Evolutionary conservation across 1,140 invertebrate species (phyloP), one percentile per base, ranked within the genome.

Genomic region (Epicauta chinensis): DNA sequence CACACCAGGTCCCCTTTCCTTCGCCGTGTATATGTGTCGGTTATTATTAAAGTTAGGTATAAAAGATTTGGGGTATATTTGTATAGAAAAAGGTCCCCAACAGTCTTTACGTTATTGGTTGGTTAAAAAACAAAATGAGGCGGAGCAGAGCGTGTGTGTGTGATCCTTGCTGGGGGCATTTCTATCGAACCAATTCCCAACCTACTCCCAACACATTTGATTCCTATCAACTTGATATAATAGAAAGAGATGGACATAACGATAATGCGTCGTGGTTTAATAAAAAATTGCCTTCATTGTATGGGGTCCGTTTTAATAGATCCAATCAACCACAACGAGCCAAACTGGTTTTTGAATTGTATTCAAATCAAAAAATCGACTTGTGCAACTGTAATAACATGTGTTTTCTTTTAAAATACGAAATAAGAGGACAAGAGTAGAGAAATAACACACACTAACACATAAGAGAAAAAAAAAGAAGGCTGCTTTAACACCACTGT

Each of bases 281-380:
- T 39, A 57, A 34, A 51, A 55, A 51, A 50, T 56, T 53, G 53
- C 43, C 43, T 55, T 62, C 62, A 62, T 61, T 64, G 62, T 64
- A 64, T 64, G 62, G 62, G 62, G 62, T 64, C 62, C 62, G 51
- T 62, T 64, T 64, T 64, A 64, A 64, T 64, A 60, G 60, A 38
- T 51, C 51, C 62, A 62, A 56, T 53, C 47, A 45, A 39, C 60
- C 39, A 34, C 0, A n/a, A 34, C 32, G 11, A n/a, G 11, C 4
- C 32, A 34, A 4, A 34, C 32, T 3, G 3, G 10, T 34, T 12
- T 12, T n/a, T 9, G 6, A 34, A 9, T 34, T 12, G 10, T n/a
- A 9, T 9, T 10, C 5, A 34, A 9, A 34, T 7, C 11, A 11
- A 2, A 3, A n/a, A 12, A 45, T 53, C 37, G 32, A 39, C 9